Conservation (phyloP, 2,797 vertebrate species). For the Parambassis ranga region DNA sequence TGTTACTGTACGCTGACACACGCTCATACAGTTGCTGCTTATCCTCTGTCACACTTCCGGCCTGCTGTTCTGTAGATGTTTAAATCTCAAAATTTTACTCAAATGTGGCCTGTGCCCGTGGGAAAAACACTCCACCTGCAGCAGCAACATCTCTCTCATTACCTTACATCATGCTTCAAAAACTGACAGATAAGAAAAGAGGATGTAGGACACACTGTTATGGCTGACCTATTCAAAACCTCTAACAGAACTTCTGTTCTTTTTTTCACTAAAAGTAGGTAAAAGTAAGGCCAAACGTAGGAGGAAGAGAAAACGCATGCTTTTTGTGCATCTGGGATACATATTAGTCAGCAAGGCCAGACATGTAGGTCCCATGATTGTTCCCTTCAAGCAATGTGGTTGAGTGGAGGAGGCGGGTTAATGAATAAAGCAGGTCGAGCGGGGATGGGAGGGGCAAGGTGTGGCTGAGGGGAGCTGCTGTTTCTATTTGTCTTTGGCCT, state of each 20-base stretch:
- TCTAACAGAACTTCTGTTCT: not conserved
- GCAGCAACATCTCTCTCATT: slow-evolving; percentile 2
- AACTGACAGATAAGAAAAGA: not conserved
- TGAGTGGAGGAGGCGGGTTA: slow-evolving; percentile 35
- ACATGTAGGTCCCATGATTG: slow-evolving; percentile 68
- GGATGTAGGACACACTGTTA: not conserved
- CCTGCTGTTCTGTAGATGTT: not conserved
- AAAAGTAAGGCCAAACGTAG: slow-evolving; percentile 15
- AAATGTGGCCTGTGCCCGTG: slow-evolving; percentile 10
- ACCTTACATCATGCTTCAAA: slow-evolving; percentile 5
- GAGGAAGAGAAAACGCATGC: slow-evolving; percentile 34
- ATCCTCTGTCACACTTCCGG: slow-evolving; percentile 1
- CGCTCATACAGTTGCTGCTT: slow-evolving; percentile 8
- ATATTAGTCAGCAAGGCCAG: slow-evolving; percentile 69
- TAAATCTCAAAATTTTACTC: slow-evolving; percentile 18
- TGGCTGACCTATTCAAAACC: not conserved
- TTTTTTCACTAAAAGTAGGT: slow-evolving; percentile 19
- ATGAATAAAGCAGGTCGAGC: slow-evolving; percentile 66
- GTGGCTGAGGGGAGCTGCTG: slow-evolving; percentile 28
- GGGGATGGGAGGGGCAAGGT: slow-evolving; percentile 41
- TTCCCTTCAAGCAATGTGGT: slow-evolving; percentile 58
- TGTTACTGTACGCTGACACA: slow-evolving; percentile 25
- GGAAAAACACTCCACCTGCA: slow-evolving; percentile 25
- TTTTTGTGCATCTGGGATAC: slow-evolving; percentile 68
- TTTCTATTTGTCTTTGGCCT: slow-evolving; percentile 18